Evolutionary conservation across 2,888 invertebrate species (phyloP), one percentile per base, ranked within the genome.

Genomic region (Gandaritis pyraliata): DNA sequence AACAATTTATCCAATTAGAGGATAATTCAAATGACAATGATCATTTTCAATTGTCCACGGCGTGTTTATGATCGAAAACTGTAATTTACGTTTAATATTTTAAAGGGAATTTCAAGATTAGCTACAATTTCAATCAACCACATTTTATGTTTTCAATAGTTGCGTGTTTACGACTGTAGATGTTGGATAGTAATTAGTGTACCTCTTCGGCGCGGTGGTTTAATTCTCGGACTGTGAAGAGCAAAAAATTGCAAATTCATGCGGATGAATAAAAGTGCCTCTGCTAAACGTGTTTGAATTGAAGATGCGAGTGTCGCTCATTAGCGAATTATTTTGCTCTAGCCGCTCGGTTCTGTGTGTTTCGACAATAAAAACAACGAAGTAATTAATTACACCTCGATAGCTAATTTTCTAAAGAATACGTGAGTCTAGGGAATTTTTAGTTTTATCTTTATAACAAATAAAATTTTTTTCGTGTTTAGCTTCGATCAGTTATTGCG

Each of bases 241-340:
- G 45, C 45, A 54, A 53, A 62, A 62, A 63, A 62, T n/a, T 41
- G 54, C 58, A n/a, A 58, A 46, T 56, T 54, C 55, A 61, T 49
- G 49, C 38, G 57, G 41, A 23, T 47, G 30, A 56, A 48, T 55
- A 18, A 10, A 43, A 33, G 36, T 47, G 36, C 36, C 36, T 54
- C 2, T n/a, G 41, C 18, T 15, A 29, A 10, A 33, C n/a, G 33
- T 45, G 16, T 41, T 52, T 29, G 16, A 33, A n/a, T 18, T 43
- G 38, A 18, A 18, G 36, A 49, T 46, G n/a, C 13, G 47, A 47
- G 23, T 55, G 54, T 11, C 38, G 46, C 46, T 46, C 46, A 36
- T 46, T 54, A 54, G 46, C 45, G 15, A 36, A 36, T 16, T 29
- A 29, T 15, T 51, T n/a, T n/a, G n/a, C n/a, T n/a, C 29, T 15